phyloP scores from a whole-genome alignment of 2,888 invertebrate genomes.

The Odiellus spinosus region DNA sequence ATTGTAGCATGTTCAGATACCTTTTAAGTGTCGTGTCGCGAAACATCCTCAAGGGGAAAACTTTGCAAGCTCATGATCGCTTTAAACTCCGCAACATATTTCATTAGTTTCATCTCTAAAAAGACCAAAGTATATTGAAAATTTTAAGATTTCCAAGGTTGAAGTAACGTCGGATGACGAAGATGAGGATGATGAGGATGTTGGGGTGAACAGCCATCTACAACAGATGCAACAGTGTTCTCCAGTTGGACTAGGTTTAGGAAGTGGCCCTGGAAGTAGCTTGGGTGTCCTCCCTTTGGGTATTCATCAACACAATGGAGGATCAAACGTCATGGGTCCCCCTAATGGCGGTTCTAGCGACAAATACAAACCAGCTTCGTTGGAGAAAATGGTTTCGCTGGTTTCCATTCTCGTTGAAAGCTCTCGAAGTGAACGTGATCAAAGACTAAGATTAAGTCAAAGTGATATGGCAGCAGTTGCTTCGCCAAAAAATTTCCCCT shows the following conservation, averaged over 20 bases:
- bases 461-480: conserved; percentile 66
- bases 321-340: too few species aligned
- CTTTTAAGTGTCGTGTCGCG: too few species aligned
- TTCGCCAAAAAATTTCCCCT: conserved; percentile 60
- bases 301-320: too few species aligned
- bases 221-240: conserved; percentile 2
- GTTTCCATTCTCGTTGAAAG: conserved; percentile 76
- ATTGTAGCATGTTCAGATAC: too few species aligned
- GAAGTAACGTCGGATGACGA: neutral
- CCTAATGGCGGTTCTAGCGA: conserved; percentile 32
- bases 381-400: conserved; percentile 88
- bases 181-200: neutral
- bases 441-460: conserved; percentile 48
- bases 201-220: neutral
- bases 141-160: too few species aligned
- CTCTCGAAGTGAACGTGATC: conserved; percentile 56
- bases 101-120: too few species aligned
- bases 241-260: conserved; percentile 3
- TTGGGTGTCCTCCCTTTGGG: too few species aligned
- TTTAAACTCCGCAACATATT: too few species aligned
- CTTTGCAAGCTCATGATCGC: too few species aligned
- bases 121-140: too few species aligned
- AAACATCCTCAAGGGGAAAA: too few species aligned
- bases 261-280: neutral
- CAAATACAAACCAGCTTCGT: conserved; percentile 70